phyloP scores from a whole-genome alignment of 1,140 invertebrate genomes.

The Drosophila navojoa region DNA sequence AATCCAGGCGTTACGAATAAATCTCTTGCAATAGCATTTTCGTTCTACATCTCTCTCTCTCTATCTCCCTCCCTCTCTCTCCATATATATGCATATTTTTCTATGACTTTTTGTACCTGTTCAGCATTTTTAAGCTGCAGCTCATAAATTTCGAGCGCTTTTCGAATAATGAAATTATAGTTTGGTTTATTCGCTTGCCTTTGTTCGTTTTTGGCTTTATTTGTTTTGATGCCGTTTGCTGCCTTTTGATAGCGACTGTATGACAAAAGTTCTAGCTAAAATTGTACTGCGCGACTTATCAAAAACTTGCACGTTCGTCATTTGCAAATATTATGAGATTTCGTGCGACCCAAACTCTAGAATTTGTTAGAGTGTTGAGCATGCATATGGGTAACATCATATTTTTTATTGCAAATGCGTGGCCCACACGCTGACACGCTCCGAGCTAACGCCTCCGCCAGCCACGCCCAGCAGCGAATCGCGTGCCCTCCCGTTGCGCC shows the following conservation, averaged over 20 bases:
- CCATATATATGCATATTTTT: constrained; percentile 19
- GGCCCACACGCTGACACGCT: constrained; percentile 45
- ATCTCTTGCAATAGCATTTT: constrained; percentile 33
- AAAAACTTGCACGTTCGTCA: constrained; percentile 81
- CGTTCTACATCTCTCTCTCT: background rate
- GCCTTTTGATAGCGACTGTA: constrained; percentile 42
- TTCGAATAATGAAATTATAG: constrained; percentile 71
- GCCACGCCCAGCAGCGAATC: background rate
- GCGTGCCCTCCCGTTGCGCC: constrained; percentile 46
- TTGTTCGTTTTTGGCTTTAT: background rate
- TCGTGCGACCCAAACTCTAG: constrained; percentile 49
- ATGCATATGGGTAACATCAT: constrained; percentile 57
- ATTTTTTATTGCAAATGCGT: constrained; percentile 76
- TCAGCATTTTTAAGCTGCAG: constrained; percentile 48
- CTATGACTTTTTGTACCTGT: constrained; percentile 27
- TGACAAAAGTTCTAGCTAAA: constrained; percentile 26
- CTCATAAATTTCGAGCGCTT: constrained; percentile 52
- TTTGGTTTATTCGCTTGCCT: constrained; percentile 44
- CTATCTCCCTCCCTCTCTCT: background rate
- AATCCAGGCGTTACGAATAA: constrained; percentile 39
- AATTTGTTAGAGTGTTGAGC: constrained; percentile 48
- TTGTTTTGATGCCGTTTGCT: background rate
- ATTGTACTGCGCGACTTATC: constrained; percentile 51
- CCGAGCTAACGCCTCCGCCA: constrained; percentile 6
- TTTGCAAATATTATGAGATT: constrained; percentile 82